Conservation (phyloP, 2,797 vertebrate species). For the Neosalanx taihuensis region DNA sequence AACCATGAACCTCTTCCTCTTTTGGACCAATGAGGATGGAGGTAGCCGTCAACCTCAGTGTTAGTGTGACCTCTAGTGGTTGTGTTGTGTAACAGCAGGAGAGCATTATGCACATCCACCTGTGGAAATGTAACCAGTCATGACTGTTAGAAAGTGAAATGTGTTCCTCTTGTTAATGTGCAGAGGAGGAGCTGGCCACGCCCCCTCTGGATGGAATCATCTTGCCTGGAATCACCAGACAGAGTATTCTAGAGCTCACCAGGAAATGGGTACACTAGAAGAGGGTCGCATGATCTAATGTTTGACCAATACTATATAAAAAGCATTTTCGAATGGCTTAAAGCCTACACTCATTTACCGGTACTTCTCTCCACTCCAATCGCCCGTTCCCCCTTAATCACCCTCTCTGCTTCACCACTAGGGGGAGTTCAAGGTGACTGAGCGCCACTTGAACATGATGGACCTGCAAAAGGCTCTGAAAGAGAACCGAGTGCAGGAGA, state of each 20-base stretch:
- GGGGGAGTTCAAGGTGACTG: conserved; percentile 84
- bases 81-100: conserved; percentile 5
- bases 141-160: not conserved
- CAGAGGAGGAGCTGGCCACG: conserved; percentile 87
- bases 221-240: conserved; percentile 84
- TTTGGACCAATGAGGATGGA: conserved; percentile 90
- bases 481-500: conserved; percentile 79
- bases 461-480: conserved; percentile 76
- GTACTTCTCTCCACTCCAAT: not conserved
- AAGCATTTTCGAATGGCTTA: not conserved
- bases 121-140: not conserved
- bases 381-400: not conserved
- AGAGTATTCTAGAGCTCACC: conserved; percentile 84
- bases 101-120: not conserved
- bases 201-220: conserved; percentile 90
- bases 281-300: not conserved
- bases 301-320: not conserved
- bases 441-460: conserved; percentile 84
- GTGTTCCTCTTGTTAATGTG: not conserved
- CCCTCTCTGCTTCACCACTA: conserved; percentile 39
- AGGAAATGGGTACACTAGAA: conserved; percentile 74
- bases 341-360: not conserved
- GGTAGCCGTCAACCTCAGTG: conserved; percentile 62
- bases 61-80: conserved; percentile 47
- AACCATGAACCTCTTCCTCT: conserved; percentile 91